Base-by-base conservation (phyloP, 2,113 vertebrate species). In the Bothrops jararaca region DNA sequence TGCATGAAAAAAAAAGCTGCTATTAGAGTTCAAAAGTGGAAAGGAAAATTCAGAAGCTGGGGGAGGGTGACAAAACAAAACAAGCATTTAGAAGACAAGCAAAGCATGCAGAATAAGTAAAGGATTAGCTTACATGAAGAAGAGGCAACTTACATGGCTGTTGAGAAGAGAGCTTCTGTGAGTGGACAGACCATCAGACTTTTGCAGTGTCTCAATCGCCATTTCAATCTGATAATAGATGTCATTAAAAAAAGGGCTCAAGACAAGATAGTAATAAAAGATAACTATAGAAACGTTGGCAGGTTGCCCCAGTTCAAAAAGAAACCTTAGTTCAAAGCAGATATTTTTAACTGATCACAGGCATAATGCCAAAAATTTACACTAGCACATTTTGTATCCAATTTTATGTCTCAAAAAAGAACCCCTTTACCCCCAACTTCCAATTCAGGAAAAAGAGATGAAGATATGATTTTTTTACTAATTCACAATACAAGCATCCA, bases 221-320 rank as follows among this genome's bases (percentile, higher is more conserved):
- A 98, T 98, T 98, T 98, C 98, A 98, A 98, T 98, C 98, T 98
- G 98, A 98, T 98, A 98, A 98, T 98, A 98, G 97, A 98, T 97
- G 97, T 98, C 97, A 98, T 98, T 98, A 98, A 98, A 98, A 93
- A 98, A 97, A 98, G 97, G 97, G 97, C 98, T 98, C 98, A 98
- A 98, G 98, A 98, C 95, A 95, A 98, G 97, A 98, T 97, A 98
- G 98, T 98, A 97, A 97, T 94, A 98, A 98, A 97, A 97, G 96
- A 24, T 98, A 95, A 97, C 97, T 97, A 98, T 95, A 98, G 97
- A 98, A 97, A 97, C 96, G 97, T 95, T 96, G 97, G 97, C 95
- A 97, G 97, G 96, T 92, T 97, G 90, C 94, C 97, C 95, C 90
- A 96, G 95, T 96, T 96, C 93, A 97, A 96, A 52, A 96, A 94